Conservation (phyloP, 2,113 vertebrate genomes). For the Isichthys henryi region DNA sequence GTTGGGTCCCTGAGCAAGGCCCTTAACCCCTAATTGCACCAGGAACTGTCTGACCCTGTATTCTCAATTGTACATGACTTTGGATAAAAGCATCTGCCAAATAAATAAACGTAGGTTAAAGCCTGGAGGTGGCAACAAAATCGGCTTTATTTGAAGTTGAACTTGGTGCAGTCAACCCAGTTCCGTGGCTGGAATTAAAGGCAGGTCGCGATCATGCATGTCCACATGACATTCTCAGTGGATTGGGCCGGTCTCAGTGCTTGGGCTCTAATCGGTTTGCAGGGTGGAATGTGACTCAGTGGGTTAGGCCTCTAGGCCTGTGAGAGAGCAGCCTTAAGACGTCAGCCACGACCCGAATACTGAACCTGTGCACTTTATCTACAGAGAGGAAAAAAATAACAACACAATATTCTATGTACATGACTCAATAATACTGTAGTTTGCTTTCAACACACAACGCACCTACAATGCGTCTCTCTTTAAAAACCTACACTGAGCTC, state of each 20-base stretch:
- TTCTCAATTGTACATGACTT: background rate
- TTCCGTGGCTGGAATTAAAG: background rate
- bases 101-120: background rate
- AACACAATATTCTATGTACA: background rate
- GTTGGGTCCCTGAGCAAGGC: background rate
- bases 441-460: background rate
- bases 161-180: background rate
- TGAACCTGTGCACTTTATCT: background rate
- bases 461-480: background rate
- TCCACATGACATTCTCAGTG: background rate
- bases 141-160: background rate
- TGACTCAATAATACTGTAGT: background rate
- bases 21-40: background rate
- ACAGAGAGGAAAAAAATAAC: background rate
- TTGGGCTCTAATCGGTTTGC: background rate
- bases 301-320: background rate
- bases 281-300: background rate
- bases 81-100: background rate
- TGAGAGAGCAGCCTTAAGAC: background rate
- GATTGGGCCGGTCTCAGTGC: background rate
- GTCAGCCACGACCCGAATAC: background rate
- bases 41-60: background rate
- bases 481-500: background rate
- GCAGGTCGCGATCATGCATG: background rate
- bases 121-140: background rate